Percentiles rank a stretch among this genome's conserved stretches.
These are phyloP conservation scores for Pollenia griseotomentosa DNA, from an alignment of 2,888 invertebrate genomes.

Conservation along the genomic window DNA sequence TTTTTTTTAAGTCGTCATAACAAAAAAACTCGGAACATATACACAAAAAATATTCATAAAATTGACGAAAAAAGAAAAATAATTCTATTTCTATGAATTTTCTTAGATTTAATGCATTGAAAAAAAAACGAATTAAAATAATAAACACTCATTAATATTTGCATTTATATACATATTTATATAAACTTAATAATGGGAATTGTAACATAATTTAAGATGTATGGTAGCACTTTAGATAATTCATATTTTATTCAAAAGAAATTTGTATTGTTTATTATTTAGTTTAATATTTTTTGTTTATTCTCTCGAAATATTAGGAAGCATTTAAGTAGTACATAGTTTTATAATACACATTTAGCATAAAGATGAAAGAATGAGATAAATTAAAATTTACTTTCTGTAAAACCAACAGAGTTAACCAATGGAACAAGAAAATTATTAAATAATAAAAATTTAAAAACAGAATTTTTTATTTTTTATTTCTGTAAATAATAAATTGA, in stretches of 20 bases:
- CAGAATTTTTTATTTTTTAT: background rate
- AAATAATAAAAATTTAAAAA: constrained; percentile 25
- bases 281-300: background rate
- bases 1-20: constrained; percentile 9
- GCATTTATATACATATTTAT: constrained; percentile 55
- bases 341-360: constrained; percentile 23
- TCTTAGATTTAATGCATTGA: background rate
- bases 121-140: background rate
- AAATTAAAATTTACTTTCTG: constrained; percentile 31
- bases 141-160: constrained; percentile 56
- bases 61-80: background rate
- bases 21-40: background rate
- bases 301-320: constrained; percentile 38
- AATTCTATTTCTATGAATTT: background rate
- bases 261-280: background rate
- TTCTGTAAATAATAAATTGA: background rate
- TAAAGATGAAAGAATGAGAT: constrained; percentile 30
- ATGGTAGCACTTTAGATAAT: constrained; percentile 47
- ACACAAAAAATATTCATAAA: background rate
- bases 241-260: constrained; percentile 64
- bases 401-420: constrained; percentile 58
- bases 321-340: constrained; percentile 43
- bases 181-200: constrained; percentile 66
- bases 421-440: constrained; percentile 52
- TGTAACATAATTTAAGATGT: constrained; percentile 55